These are phyloP conservation scores for Lepeophtheirus nordmannii DNA, from an alignment of 2,888 invertebrate genomes.

Conservation along the genomic window DNA sequence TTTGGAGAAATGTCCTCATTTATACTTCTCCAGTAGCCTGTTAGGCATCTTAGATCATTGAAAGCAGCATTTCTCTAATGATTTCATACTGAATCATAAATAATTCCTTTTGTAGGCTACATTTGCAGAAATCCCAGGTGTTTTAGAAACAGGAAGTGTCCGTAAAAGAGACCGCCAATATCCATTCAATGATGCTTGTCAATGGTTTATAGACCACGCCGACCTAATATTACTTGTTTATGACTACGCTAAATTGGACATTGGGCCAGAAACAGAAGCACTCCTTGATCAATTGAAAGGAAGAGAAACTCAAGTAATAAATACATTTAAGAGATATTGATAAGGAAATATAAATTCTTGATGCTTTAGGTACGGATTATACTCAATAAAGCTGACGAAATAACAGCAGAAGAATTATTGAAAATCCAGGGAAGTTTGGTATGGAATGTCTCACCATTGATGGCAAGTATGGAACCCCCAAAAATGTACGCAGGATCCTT, in stretches of 20 bases:
- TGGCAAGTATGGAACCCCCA: conserved; percentile 86
- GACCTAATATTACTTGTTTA: conserved; percentile 88
- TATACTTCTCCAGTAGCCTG: conserved; percentile 33
- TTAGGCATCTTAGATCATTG: conserved; percentile 30
- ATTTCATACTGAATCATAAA: not conserved
- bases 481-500: conserved; percentile 63
- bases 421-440: conserved; percentile 81
- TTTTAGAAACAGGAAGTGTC: conserved; percentile 60
- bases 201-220: conserved; percentile 91
- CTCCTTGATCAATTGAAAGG: conserved; percentile 87
- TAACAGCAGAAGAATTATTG: conserved; percentile 79
- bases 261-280: conserved; percentile 84
- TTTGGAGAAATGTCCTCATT: not conserved
- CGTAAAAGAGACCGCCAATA: conserved; percentile 82
- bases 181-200: conserved; percentile 87
- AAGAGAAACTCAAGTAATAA: conserved; percentile 62
- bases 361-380: conserved; percentile 61
- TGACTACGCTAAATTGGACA: conserved; percentile 86
- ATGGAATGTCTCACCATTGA: conserved; percentile 90
- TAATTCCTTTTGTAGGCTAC: conserved; percentile 50
- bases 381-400: conserved; percentile 82
- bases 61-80: not conserved
- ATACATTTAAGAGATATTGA: not conserved
- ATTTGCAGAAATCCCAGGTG: conserved; percentile 88
- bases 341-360: not conserved